Conservation (phyloP, 2,113 vertebrate genomes). For the Syngnathus floridae region DNA sequence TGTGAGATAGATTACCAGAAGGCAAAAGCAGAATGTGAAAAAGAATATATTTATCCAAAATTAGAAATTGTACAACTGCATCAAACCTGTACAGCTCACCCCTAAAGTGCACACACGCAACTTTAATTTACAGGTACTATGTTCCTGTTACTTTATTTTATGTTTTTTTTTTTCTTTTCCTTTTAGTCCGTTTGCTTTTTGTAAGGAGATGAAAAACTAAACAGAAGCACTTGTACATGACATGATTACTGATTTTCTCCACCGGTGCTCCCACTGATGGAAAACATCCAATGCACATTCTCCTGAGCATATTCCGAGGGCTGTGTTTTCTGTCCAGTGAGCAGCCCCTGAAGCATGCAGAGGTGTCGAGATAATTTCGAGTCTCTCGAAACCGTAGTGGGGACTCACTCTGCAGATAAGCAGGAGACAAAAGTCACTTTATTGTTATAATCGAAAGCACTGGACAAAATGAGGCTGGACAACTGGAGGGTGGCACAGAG, state of each 20-base stretch:
- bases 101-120: slow-evolving; percentile 71
- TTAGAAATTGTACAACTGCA: slow-evolving; percentile 71
- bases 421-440: slow-evolving; percentile 46
- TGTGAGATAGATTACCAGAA: slow-evolving; percentile 61
- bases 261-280: slow-evolving; percentile 68
- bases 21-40: slow-evolving; percentile 67
- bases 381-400: slow-evolving; percentile 49
- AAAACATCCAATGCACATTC: slow-evolving; percentile 70
- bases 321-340: slow-evolving; percentile 66
- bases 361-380: slow-evolving; percentile 31
- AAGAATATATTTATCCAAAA: slow-evolving; percentile 70
- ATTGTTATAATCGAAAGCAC: slow-evolving; percentile 32
- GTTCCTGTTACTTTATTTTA: slow-evolving; percentile 59
- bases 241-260: slow-evolving; percentile 54
- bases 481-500: slow-evolving; percentile 39
- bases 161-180: slow-evolving; percentile 34
- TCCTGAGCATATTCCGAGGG: slow-evolving; percentile 70
- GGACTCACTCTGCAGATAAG: slow-evolving; percentile 48
- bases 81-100: slow-evolving; percentile 71
- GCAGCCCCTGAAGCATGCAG: slow-evolving; percentile 47
- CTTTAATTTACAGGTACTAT: slow-evolving; percentile 68
- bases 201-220: slow-evolving; percentile 65
- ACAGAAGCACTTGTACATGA: slow-evolving; percentile 70
- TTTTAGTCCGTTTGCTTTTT: slow-evolving; percentile 64
- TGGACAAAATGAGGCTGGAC: slow-evolving; percentile 34